phyloP scores from a whole-genome alignment of 2,113 vertebrate species.

The Bostrychus sinensis region DNA sequence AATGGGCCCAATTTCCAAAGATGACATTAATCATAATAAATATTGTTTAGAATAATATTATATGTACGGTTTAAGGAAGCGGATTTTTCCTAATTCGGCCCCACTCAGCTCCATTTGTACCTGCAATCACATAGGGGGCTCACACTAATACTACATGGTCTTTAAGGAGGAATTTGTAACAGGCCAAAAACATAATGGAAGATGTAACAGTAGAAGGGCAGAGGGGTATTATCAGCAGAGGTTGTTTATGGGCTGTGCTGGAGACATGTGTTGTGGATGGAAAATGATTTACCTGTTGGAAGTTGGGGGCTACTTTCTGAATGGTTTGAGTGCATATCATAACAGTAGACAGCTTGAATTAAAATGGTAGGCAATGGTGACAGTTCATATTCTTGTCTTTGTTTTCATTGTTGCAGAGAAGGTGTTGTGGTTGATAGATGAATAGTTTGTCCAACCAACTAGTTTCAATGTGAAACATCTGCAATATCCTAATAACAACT shows the following conservation, averaged over 20 bases:
- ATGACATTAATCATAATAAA: slow-evolving; percentile 25
- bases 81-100: slow-evolving; percentile 15
- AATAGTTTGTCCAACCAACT: too few relatives aligned
- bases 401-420: too few relatives aligned
- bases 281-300: slow-evolving; percentile 20
- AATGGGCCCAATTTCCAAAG: slow-evolving; percentile 29
- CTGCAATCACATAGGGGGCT: slow-evolving; percentile 42
- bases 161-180: slow-evolving; percentile 35
- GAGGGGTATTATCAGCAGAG: slow-evolving; percentile 17
- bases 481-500: too few relatives aligned
- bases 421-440: too few relatives aligned
- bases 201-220: slow-evolving; percentile 20
- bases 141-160: slow-evolving; percentile 30
- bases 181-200: slow-evolving; percentile 46
- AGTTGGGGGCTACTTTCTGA: background rate
- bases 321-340: background rate
- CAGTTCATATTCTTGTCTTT: too few relatives aligned
- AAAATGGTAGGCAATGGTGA: too few relatives aligned
- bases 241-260: slow-evolving; percentile 15
- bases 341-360: too few relatives aligned
- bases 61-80: slow-evolving; percentile 4
- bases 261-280: slow-evolving; percentile 8
- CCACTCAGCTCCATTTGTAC: slow-evolving; percentile 18
- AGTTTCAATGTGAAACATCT: too few relatives aligned
- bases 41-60: slow-evolving; percentile 17